Percentiles rank a stretch among this genome's conserved stretches.
phyloP scores from a whole-genome alignment of 2,888 invertebrate species.

The Nipponacmea schrenckii region DNA sequence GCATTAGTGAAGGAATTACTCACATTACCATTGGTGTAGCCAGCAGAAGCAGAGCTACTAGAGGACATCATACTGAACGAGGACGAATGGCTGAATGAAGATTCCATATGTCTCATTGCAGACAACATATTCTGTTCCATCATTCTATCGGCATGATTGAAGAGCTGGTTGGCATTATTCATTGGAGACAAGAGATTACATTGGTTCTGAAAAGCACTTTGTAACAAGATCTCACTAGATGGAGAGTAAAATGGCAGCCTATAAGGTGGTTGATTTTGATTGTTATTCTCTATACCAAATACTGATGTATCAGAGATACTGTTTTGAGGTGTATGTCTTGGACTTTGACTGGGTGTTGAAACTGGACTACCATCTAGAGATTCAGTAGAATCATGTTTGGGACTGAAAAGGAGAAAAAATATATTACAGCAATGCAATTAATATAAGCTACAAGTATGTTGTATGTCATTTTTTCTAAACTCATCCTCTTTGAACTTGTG shows the following conservation, averaged over 20 bases:
- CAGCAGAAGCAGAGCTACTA: not conserved
- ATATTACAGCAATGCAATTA: not conserved
- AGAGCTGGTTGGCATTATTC: not conserved
- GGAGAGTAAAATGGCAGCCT: not conserved
- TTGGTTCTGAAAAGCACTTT: constrained; percentile 7
- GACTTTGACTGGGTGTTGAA: constrained; percentile 54
- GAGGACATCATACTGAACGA: constrained; percentile 6
- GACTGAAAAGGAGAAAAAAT: constrained; percentile 34
- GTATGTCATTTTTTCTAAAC: too few relatives aligned
- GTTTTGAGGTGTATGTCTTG: constrained; percentile 39
- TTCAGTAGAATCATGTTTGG: constrained; percentile 43
- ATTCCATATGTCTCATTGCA: not conserved
- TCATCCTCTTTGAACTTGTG: too few relatives aligned
- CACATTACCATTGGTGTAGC: too few relatives aligned
- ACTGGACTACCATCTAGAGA: constrained; percentile 57
- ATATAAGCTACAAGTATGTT: not conserved
- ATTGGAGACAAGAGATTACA: constrained; percentile 5
- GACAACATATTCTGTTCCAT: constrained; percentile 1
- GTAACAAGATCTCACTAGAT: not conserved
- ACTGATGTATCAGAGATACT: constrained; percentile 45
- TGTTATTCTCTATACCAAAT: constrained; percentile 26
- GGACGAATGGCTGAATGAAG: not conserved
- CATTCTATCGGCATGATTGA: not conserved
- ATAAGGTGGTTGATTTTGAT: constrained; percentile 13
- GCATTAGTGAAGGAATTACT: not conserved